Evolutionary conservation across 2,888 invertebrate genomes (phyloP).

Genomic region (Drepanosiphum platanoidis): DNA sequence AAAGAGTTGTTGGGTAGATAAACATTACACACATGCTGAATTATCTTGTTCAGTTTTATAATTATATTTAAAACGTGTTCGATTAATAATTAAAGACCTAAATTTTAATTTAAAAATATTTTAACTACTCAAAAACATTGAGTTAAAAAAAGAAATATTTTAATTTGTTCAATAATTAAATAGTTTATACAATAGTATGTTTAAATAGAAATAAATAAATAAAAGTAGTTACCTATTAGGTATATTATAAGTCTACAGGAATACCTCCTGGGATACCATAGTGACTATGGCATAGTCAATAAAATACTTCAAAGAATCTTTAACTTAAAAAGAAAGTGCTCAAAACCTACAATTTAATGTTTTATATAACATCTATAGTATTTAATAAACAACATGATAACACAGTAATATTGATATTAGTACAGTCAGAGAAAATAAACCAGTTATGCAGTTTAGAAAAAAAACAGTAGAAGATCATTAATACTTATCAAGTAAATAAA

Average conservation of each 20-base stretch:
- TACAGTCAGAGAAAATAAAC: slow-evolving; percentile 14
- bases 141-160: too few relatives aligned
- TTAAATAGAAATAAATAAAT: slow-evolving; percentile 1
- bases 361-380: neutral
- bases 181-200: too few relatives aligned
- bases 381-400: neutral
- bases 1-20: neutral
- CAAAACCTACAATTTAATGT: neutral
- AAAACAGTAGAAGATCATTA: neutral
- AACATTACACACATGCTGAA: neutral
- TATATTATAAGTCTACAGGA: too few relatives aligned
- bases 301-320: neutral
- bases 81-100: neutral
- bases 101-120: neutral
- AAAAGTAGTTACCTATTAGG: neutral
- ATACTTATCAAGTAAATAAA: neutral
- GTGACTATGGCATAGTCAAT: too few relatives aligned
- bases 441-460: neutral
- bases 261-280: too few relatives aligned
- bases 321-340: neutral
- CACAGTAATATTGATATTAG: neutral
- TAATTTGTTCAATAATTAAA: too few relatives aligned
- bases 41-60: neutral
- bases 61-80: neutral
- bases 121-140: too few relatives aligned